These are phyloP conservation scores for Sardina pilchardus DNA, from an alignment of 2,113 vertebrate species.

Conservation along the genomic window DNA sequence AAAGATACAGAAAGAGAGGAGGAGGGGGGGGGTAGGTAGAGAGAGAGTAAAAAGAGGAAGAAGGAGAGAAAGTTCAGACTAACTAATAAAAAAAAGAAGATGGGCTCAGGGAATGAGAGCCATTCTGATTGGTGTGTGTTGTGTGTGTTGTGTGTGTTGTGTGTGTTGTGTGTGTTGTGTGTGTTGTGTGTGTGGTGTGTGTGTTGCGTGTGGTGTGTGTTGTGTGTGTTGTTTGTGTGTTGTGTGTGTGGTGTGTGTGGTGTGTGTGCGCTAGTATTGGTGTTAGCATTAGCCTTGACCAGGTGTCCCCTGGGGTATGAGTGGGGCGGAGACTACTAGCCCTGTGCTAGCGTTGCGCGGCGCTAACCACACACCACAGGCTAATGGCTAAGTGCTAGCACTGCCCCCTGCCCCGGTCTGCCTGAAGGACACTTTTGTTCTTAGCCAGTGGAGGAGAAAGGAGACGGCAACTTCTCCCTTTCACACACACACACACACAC, in stretches of 20 bases:
- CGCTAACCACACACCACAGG: conserved; percentile 8
- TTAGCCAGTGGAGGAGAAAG: conserved; percentile 95
- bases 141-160: no score
- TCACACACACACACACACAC: conserved; percentile 37
- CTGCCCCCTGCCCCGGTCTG: conserved; percentile 84
- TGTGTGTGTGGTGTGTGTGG: conserved; percentile 26
- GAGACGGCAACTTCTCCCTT: conserved; percentile 82
- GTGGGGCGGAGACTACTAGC: conserved; percentile 38
- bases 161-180: background rate
- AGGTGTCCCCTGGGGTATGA: conserved; percentile 20
- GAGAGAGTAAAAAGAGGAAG: background rate
- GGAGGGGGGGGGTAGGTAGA: background rate
- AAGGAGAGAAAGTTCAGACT: background rate
- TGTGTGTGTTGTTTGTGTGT: no score
- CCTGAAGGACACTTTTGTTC: conserved; percentile 96
- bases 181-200: conserved; percentile 18
- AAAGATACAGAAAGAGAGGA: background rate
- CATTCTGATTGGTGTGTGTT: no score
- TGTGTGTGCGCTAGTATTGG: background rate
- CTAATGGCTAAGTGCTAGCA: conserved; percentile 50
- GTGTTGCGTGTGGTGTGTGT: conserved; percentile 24
- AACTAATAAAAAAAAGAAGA: background rate
- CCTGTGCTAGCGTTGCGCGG: conserved; percentile 27
- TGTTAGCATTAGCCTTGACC: no score
- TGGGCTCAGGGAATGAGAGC: no score